Conservation (phyloP, 2,888 invertebrate species). For the Drosophila acutilabella region DNA sequence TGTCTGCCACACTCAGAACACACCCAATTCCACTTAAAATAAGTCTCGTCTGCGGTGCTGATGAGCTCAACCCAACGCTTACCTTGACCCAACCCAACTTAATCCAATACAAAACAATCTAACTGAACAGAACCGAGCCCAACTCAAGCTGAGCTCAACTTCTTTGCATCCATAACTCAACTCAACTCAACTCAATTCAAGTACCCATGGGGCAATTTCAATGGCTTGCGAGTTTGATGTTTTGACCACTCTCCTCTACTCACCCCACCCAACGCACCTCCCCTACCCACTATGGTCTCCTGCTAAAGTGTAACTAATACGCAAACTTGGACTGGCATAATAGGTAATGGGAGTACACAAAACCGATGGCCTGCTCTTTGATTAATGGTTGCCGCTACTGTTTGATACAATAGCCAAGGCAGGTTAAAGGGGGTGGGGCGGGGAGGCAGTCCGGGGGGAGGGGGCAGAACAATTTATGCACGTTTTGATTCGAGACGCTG, state of each 20-base stretch:
- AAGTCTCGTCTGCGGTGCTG: slow-evolving; percentile 37
- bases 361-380: slow-evolving; percentile 61
- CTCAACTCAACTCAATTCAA: slow-evolving; percentile 16
- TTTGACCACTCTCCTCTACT: neutral
- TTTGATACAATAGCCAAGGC: slow-evolving; percentile 48
- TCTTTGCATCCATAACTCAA: slow-evolving; percentile 48
- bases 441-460: neutral
- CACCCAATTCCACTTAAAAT: slow-evolving; percentile 38
- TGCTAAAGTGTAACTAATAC: slow-evolving; percentile 70
- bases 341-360: slow-evolving; percentile 45
- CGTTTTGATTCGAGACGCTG: slow-evolving; percentile 67
- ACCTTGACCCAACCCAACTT: slow-evolving; percentile 57
- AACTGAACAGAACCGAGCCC: slow-evolving; percentile 14
- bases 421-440: neutral
- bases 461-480: slow-evolving; percentile 60
- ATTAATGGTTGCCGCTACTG: slow-evolving; percentile 76
- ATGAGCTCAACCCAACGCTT: slow-evolving; percentile 46
- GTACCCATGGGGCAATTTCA: slow-evolving; percentile 34
- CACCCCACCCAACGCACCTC: neutral
- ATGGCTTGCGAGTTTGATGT: slow-evolving; percentile 27
- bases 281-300: neutral
- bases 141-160: slow-evolving; percentile 38
- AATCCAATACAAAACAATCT: slow-evolving; percentile 22
- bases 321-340: slow-evolving; percentile 39
- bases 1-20: slow-evolving; percentile 41